These are phyloP conservation scores for Cinclus mexicanus DNA, from an alignment of 2,113 vertebrate species.

Conservation along the genomic window DNA sequence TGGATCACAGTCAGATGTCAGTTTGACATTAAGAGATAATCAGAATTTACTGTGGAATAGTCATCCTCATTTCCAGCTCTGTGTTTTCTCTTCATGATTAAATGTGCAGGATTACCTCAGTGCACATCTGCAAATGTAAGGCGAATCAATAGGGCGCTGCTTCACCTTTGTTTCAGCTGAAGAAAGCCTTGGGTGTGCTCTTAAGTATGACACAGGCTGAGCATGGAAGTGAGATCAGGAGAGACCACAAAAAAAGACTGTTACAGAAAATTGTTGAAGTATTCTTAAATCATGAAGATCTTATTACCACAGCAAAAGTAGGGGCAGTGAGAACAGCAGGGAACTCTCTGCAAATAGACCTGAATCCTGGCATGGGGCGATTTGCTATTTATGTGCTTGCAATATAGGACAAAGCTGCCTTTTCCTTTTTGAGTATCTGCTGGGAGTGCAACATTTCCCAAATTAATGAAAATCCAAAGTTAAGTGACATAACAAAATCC, in stretches of 20 bases:
- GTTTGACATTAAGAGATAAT: not conserved
- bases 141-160: not conserved
- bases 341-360: not conserved
- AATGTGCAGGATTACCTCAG: not conserved
- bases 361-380: not conserved
- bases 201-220: not conserved
- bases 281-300: not conserved
- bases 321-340: not conserved
- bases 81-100: not conserved
- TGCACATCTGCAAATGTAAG: not conserved
- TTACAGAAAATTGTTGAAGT: not conserved
- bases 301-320: not conserved
- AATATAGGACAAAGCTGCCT: not conserved
- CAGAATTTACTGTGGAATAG: not conserved
- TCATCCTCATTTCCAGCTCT: not conserved
- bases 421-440: not conserved
- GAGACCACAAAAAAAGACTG: not conserved
- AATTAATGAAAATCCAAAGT: constrained; percentile 15
- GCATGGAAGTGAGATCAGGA: not conserved
- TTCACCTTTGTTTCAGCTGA: not conserved
- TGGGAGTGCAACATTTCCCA: not conserved
- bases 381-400: not conserved
- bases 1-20: not conserved
- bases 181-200: not conserved
- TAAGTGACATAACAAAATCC: constrained; percentile 37